Conservation (phyloP, 2,888 invertebrate species). For the Ditula angustiorana region DNA sequence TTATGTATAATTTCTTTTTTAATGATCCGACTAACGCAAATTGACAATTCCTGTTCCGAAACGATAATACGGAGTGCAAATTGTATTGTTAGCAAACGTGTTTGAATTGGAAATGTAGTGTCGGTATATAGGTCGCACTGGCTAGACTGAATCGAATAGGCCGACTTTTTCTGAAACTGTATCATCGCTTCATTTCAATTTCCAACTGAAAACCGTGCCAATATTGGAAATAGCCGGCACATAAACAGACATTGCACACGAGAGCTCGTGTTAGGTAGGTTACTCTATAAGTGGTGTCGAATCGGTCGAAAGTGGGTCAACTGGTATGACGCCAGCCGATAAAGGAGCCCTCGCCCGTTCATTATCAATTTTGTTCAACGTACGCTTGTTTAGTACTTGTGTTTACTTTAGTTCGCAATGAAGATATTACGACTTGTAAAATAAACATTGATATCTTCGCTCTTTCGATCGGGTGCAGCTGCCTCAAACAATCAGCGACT, state of each 20-base stretch:
- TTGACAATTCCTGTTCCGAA: neutral
- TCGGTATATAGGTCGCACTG: conserved; percentile 39
- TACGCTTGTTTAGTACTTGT: conserved; percentile 14
- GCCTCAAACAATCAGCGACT: neutral
- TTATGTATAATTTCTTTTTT: neutral
- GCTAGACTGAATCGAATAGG: conserved; percentile 51
- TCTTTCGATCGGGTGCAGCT: conserved; percentile 12
- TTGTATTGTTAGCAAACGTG: neutral
- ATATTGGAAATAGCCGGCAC: conserved; percentile 57
- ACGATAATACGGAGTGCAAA: neutral
- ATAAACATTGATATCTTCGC: conserved; percentile 27
- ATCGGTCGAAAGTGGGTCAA: conserved; percentile 79
- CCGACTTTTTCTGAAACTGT: conserved; percentile 52
- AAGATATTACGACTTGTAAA: conserved; percentile 19
- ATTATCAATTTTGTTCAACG: conserved; percentile 75
- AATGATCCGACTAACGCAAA: neutral
- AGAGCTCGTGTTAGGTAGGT: conserved; percentile 63
- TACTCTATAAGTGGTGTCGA: conserved; percentile 74
- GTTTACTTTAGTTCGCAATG: conserved; percentile 29
- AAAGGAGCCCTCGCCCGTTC: conserved; percentile 74
- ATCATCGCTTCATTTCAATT: conserved; percentile 53
- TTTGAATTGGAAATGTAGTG: conserved; percentile 20
- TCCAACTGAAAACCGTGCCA: conserved; percentile 35
- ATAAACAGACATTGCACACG: conserved; percentile 50
- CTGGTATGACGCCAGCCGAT: conserved; percentile 80